Base-by-base conservation (phyloP, 2,797 vertebrate genomes). In the Sylvilagus floridanus region DNA sequence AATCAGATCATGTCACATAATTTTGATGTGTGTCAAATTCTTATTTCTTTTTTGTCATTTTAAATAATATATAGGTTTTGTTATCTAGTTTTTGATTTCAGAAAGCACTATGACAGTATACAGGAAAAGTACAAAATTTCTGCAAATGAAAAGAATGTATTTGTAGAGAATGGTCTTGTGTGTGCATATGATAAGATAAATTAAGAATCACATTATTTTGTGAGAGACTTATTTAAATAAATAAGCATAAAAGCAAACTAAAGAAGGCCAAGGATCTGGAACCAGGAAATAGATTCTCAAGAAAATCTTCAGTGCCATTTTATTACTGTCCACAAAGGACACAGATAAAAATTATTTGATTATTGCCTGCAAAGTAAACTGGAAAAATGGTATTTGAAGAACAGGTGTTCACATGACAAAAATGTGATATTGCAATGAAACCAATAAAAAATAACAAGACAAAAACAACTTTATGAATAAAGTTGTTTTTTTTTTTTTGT, bases 221-320 rank as follows among this genome's bases (percentile, higher is more conserved):
- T 47, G 60, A 66, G 17, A 60, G 28, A 26, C 5, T 28, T 84
- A 91, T 86, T 94, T 88, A 88, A 88, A 85, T 92, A 78, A 92
- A 62, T 84, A 81, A 86, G 10, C 32, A n/a, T 47, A 50, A 92
- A 94, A 88, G 21, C 54, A 86, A 95, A 86, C 6, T 16, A 66
- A 86, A 2, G 30, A 57, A 88, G 52, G 10, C 28, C 42, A 88
- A 91, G 1, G 32, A 24, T 37, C 4, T 84, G n/a, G 7, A 62
- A n/a, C 26, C 57, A 0, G 28, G 21, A 83, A 83, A 68, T 0
- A 76, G 1, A 71, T 68, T 82, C 30, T 71, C 54, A 76, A 71
- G 9, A 81, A 89, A 84, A 66, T 28, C 57, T 81, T 96, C 63
- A 66, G 66, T 76, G 14, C 4, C 28, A 42, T 63, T 86, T 8